A percentile compares a stretch with the other conserved stretches of the same genome.
phyloP scores from a whole-genome alignment of 2,797 vertebrate genomes.

The Manis crassicaudata region DNA sequence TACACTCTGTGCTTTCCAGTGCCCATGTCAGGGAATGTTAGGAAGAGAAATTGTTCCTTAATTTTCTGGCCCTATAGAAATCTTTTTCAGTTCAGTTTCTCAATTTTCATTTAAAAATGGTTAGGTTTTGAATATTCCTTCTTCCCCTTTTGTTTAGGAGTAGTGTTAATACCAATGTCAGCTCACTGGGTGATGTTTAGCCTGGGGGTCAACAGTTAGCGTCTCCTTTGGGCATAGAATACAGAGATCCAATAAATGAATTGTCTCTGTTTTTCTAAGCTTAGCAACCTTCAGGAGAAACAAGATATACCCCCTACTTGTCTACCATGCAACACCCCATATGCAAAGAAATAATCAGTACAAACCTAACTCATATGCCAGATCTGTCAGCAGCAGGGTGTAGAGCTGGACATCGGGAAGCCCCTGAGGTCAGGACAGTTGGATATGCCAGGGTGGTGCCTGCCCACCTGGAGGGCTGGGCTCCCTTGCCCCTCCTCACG shows the following conservation, averaged over 20 bases:
- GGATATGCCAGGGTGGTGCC: no score
- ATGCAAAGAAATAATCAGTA: not conserved
- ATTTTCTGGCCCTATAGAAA: not conserved
- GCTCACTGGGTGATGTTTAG: not conserved
- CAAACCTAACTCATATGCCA: not conserved
- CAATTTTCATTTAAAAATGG: slow-evolving; percentile 36
- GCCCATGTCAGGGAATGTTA: slow-evolving; percentile 34
- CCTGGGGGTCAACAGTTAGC: not conserved
- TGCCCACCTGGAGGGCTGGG: not conserved
- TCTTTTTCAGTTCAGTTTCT: slow-evolving; percentile 17
- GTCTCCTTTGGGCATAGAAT: not conserved
- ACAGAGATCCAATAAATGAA: not conserved
- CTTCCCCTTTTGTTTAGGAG: slow-evolving; percentile 31
- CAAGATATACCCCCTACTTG: not conserved
- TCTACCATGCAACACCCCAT: not conserved
- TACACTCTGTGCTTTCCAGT: slow-evolving; percentile 15
- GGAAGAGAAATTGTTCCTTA: slow-evolving; percentile 9
- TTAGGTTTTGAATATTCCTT: slow-evolving; percentile 19
- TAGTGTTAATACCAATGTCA: not conserved
- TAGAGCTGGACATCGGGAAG: no score
- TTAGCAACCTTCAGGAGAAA: not conserved
- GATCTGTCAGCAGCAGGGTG: not conserved
- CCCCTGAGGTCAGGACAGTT: no score
- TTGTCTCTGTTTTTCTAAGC: not conserved
- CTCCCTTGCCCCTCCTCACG: not conserved